Percentiles rank a stretch among this genome's conserved stretches.
These are phyloP conservation scores for Stenodema calcarata DNA, from an alignment of 2,888 invertebrate species.

Conservation along the genomic window DNA sequence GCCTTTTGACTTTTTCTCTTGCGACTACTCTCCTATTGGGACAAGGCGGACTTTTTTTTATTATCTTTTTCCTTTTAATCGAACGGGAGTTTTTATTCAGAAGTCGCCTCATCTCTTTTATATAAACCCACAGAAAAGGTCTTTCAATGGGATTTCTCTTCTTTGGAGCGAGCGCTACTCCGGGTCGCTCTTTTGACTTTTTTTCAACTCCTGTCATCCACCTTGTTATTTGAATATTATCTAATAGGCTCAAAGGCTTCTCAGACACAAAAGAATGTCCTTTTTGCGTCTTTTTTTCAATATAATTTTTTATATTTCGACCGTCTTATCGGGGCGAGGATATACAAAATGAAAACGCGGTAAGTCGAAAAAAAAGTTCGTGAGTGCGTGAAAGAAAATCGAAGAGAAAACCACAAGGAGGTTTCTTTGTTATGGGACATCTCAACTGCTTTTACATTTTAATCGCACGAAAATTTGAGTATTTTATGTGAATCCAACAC, in stretches of 20 bases:
- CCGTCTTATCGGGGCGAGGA: too few relatives aligned
- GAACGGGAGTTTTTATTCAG: conserved; percentile 13
- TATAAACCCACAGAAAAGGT: neutral
- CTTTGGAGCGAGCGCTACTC: neutral
- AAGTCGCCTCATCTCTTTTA: neutral
- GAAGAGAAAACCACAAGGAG: too few relatives aligned
- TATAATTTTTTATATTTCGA: too few relatives aligned
- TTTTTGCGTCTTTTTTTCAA: neutral
- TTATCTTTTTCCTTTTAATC: conserved; percentile 1
- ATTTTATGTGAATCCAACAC: too few relatives aligned
- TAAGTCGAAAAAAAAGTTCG: too few relatives aligned
- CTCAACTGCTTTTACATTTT: too few relatives aligned
- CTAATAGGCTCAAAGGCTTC: neutral
- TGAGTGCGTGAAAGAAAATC: too few relatives aligned
- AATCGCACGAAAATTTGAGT: too few relatives aligned
- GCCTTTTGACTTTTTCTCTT: neutral
- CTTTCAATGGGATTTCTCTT: neutral
- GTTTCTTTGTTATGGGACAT: too few relatives aligned
- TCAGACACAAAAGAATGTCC: neutral
- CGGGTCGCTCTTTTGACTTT: neutral
- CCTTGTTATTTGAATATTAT: neutral
- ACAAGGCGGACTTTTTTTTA: neutral
- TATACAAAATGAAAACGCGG: too few relatives aligned
- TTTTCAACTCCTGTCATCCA: neutral
- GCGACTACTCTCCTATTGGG: neutral